Percentiles rank a stretch among this genome's conserved stretches.
Conservation (phyloP, 37 sponge, comb jelly and placozoan species). For the Aphrocallistes beatrix region DNA sequence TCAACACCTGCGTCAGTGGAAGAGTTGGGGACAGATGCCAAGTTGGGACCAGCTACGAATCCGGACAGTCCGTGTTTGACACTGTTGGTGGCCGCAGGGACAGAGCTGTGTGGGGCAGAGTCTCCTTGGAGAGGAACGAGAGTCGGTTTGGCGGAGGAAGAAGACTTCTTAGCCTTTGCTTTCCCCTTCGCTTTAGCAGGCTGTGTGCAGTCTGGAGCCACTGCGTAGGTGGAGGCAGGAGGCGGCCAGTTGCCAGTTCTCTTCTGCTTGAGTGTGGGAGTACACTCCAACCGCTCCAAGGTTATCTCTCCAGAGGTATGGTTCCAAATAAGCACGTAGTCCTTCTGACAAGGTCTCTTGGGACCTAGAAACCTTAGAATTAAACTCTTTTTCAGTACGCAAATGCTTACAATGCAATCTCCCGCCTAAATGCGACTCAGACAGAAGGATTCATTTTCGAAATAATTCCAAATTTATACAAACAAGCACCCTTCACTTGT, state of each 20-base stretch:
- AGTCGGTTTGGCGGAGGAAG: no score
- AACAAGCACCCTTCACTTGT: no score
- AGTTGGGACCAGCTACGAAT: background rate
- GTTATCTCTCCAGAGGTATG: background rate
- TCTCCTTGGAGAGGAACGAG: background rate
- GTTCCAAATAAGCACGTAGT: background rate
- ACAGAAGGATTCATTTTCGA: no score
- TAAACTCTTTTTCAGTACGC: no score
- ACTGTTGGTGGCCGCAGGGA: background rate
- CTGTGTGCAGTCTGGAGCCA: background rate
- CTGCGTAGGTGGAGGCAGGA: background rate
- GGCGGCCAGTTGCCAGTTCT: constrained; percentile 2
- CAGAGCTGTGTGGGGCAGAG: background rate
- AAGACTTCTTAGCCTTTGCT: background rate
- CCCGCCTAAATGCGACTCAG: no score
- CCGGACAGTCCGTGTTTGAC: background rate
- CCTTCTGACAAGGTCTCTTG: background rate
- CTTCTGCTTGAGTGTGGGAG: constrained; percentile 4
- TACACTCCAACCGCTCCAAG: background rate
- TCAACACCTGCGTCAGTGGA: background rate
- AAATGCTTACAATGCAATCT: no score
- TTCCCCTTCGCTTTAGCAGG: background rate
- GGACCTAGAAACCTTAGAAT: no score
- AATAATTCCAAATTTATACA: no score
- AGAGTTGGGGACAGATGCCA: background rate